Evolutionary conservation across 2,113 vertebrate species (phyloP).

Genomic region (Hemicordylus capensis): DNA sequence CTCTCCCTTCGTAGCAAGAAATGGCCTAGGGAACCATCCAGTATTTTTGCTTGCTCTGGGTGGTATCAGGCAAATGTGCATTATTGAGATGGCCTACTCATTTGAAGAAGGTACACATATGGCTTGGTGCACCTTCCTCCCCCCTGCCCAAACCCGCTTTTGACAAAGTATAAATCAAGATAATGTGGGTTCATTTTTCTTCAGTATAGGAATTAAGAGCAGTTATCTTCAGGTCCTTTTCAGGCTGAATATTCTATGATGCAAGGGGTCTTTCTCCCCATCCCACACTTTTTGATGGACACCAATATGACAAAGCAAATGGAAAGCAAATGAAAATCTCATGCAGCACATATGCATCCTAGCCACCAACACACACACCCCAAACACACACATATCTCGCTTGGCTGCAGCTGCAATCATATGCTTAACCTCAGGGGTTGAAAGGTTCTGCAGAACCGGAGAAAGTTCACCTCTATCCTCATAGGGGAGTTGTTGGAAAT

Average conservation of each 20-base stretch:
- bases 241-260: not conserved
- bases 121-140: not conserved
- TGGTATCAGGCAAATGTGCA: no score
- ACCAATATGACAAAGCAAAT: not conserved
- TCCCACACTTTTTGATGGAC: conserved; percentile 10
- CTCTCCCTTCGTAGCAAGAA: no score
- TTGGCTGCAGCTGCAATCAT: conserved; percentile 22
- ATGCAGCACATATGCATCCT: not conserved
- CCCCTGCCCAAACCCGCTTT: not conserved
- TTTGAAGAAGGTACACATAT: conserved; percentile 6
- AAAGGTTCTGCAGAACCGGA: conserved; percentile 10
- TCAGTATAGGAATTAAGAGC: not conserved
- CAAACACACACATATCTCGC: no score
- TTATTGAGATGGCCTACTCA: no score
- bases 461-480: conserved; percentile 23
- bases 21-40: no score
- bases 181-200: conserved; percentile 10
- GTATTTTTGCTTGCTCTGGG: no score
- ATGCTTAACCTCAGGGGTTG: conserved; percentile 6
- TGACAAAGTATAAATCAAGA: conserved; percentile 10
- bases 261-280: not conserved
- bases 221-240: not conserved
- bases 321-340: conserved; percentile 17
- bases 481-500: conserved; percentile 10
- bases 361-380: not conserved